Base-by-base conservation (phyloP, 2,888 invertebrate species). In the Phytoseiulus persimilis region DNA sequence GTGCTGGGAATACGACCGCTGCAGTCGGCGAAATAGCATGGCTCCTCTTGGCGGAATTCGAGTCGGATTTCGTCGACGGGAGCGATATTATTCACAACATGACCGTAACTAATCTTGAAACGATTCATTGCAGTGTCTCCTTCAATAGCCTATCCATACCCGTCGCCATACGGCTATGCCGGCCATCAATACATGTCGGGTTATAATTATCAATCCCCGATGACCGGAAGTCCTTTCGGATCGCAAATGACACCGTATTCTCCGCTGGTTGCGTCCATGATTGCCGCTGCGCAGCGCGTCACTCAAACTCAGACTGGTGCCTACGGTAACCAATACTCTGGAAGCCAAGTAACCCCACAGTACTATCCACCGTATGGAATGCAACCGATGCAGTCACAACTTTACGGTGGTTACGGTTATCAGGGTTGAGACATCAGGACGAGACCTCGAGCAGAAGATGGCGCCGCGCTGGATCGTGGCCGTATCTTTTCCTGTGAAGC, bases 231-330 rank as follows among this genome's bases (percentile, higher is more conserved):
- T 87, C 39, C 87, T 33, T 87, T 39, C 23, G 87, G 11, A 39
- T 28, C 87, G 18, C 87, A 87, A 23, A 5, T 87, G n/a, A 6
- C 87, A 32, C 9, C 87, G 18, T 45, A 87, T 31, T 32, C 87
- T 39, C 87, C 87, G 9, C 31, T 87, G 11, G 87, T 87, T 11
- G 87, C 87, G 45, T 87, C 87, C 9, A 87, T 87, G 87, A 87
- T 87, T 9, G 87, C 87, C 31, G 87, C 87, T 14, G 87, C 87
- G 32, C 87, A 87, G 11, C 87, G 87, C n/a, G 87, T 87, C 45
- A 87, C 33, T 32, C 87, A 87, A 33, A 28, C 28, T 32, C 87
- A 31, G 33, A 9, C 32, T 9, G 11, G 39, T 23, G 87, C 87
- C 0, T 87, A 87, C 33, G 87, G 87, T 3, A 45, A 45, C 11